A percentile compares a stretch with the other conserved stretches of the same genome.
phyloP scores from a whole-genome alignment of 2,888 invertebrate genomes.

The Metopia argyrocephala region DNA sequence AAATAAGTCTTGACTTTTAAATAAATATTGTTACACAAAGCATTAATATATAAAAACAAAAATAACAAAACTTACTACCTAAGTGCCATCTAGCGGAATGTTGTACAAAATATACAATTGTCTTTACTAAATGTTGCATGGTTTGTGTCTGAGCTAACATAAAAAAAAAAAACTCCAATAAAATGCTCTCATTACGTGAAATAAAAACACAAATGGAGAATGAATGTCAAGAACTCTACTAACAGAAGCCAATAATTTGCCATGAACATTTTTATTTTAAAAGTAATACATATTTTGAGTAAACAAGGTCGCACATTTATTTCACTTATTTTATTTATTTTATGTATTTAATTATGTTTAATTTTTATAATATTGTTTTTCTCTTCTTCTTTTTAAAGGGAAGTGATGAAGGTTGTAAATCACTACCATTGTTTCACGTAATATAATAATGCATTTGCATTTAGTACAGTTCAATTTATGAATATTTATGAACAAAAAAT shows the following conservation, averaged over 20 bases:
- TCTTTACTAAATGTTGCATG: background rate
- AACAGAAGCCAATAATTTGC: too few species aligned
- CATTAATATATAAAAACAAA: too few species aligned
- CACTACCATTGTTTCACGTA: background rate
- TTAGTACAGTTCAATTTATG: background rate
- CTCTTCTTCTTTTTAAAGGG: background rate
- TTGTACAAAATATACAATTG: background rate
- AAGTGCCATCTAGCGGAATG: background rate
- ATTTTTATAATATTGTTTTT: too few species aligned
- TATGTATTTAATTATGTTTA: background rate
- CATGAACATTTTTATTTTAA: too few species aligned
- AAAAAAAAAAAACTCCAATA: background rate
- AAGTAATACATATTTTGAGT: too few species aligned
- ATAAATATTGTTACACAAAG: too few species aligned
- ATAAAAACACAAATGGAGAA: background rate
- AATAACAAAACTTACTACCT: background rate
- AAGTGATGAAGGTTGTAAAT: conserved; percentile 13
- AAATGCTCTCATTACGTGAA: background rate
- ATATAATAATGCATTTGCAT: background rate
- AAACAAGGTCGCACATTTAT: too few species aligned
- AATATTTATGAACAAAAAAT: conserved; percentile 9
- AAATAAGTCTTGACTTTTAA: too few species aligned
- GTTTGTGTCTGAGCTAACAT: background rate
- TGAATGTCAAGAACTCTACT: background rate
- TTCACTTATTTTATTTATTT: too few species aligned